Base-by-base conservation (phyloP, 2,113 vertebrate species). In the Dendrocopos noguchii region DNA sequence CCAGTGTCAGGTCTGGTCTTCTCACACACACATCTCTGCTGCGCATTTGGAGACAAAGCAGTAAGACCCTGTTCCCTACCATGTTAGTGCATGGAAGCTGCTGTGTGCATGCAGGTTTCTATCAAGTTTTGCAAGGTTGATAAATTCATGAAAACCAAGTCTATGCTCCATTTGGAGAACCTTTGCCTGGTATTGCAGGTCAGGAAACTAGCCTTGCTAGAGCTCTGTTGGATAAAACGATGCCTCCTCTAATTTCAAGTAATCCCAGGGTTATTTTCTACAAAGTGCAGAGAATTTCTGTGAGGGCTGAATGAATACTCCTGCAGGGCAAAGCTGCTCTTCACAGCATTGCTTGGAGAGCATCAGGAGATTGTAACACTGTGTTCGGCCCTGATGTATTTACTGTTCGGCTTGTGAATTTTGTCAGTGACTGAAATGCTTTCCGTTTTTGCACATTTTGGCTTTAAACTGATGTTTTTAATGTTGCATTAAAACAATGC, bases 401-500 rank as follows among this genome's bases (percentile, higher is more conserved):
- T 72, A 39, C 42, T 61, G 42, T 68, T 71, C 60, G 44, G 42
- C 57, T 91, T 79, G 28, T 87, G 71, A 92, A 27, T 67, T 93
- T 65, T 72, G 15, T 72, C 6, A 1, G 50, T 80, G 39, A 92
- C 90, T 84, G 34, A 44, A 90, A 70, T 36, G 16, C 83, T 83
- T 94, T 82, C 64, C 21, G 79, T 34, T 71, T 86, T 61, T 70
- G 59, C 74, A 42, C 63, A 31, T 91, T 94, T 77, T 91, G 73
- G 34, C 61, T 93, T 66, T 56, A 55, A 91, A 57, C 44, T 46
- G 39, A 21, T 93, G 47, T 75, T 95, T 93, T 91, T 36, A 83
- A 73, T 47, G 29, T 67, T 80, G 4, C 68, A 28, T 85, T 95
- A 76, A 70, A 74, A 93, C 92, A 93, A 94, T 95, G n/a, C 75